phyloP scores from a whole-genome alignment of 2,797 vertebrate species.

The Xerus rutilus region DNA sequence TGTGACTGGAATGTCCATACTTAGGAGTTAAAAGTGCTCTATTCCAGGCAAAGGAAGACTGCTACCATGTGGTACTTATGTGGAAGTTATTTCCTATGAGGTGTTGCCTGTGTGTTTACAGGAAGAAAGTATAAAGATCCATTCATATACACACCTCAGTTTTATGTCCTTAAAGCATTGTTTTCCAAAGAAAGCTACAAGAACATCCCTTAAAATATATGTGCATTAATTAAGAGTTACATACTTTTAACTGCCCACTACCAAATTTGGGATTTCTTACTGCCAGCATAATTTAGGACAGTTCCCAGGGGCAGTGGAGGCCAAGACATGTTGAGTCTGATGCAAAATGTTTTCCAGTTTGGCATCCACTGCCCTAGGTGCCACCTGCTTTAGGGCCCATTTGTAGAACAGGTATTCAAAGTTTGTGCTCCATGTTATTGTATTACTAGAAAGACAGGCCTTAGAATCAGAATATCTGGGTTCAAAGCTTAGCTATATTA shows the following conservation, averaged over 20 bases:
- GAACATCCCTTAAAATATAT: not conserved
- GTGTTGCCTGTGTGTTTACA: not conserved
- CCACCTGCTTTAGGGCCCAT: not conserved
- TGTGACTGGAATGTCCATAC: not conserved
- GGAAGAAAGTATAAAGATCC: not conserved
- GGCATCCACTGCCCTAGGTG: too few relatives aligned
- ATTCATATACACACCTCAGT: not conserved
- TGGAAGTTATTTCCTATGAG: not conserved
- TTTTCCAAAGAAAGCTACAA: not conserved
- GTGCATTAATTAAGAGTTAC: not conserved
- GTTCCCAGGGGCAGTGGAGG: not conserved
- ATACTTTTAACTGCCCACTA: not conserved
- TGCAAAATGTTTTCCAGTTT: not conserved
- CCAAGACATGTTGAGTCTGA: not conserved
- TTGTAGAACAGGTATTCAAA: not conserved
- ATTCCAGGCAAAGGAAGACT: not conserved
- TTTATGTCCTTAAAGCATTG: not conserved
- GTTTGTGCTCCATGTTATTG: not conserved
- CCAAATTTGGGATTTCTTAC: not conserved
- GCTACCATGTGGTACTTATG: not conserved
- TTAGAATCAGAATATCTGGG: not conserved
- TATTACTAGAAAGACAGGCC: not conserved
- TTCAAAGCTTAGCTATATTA: not conserved
- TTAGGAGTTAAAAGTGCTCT: not conserved
- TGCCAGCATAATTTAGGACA: not conserved